Base-by-base conservation (phyloP, 2,888 invertebrate species). In the Cryptocephalus primarius region DNA sequence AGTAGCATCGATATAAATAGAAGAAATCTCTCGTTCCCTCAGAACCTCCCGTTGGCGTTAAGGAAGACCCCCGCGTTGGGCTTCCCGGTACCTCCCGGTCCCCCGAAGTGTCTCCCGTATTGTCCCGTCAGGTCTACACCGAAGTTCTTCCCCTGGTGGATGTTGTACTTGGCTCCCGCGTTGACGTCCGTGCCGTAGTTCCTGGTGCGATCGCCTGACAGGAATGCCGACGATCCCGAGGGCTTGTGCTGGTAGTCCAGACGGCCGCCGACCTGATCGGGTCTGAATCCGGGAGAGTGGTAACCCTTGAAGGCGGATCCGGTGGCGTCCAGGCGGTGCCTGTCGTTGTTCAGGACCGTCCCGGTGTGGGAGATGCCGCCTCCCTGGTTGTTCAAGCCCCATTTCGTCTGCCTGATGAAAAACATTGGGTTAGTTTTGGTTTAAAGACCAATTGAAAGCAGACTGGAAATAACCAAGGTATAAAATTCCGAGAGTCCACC, bases 71-170 rank as follows among this genome's bases (percentile, higher is more conserved):
- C 55, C 33, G 48, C 48, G 34, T 58, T 44, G 1, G 61, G 57
- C n/a, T 45, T 48, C 14, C 59, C 51, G 32, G 55, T 59, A 9
- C 61, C 62, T 34, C 52, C 46, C 1, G 55, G 52, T 22, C 60
- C 60, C 31, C 61, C 61, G 48, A 48, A 59, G 48, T 60, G 60
- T 43, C 60, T 55, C 8, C 47, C 48, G 39, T 62, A 62, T 13
- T 50, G 45, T n/a, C 54, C 62, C 38, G 53, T 54, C 9, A 57
- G 51, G 34, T 59, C 60, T 9, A 60, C 50, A n/a, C 54, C 48
- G 8, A 55, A 53, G 44, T 62, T 58, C 42, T 58, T 57, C 2
- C 44, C 46, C n/a, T 51, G 40, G 44, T 57, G 52, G 8, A 62
- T 36, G 42, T 62, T 60, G 32, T 55, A 58, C 39, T 46, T 55